A percentile compares a stretch with the other conserved stretches of the same genome.
phyloP scores from a whole-genome alignment of 1,140 invertebrate genomes.

The Rhagoletis zephyria region DNA sequence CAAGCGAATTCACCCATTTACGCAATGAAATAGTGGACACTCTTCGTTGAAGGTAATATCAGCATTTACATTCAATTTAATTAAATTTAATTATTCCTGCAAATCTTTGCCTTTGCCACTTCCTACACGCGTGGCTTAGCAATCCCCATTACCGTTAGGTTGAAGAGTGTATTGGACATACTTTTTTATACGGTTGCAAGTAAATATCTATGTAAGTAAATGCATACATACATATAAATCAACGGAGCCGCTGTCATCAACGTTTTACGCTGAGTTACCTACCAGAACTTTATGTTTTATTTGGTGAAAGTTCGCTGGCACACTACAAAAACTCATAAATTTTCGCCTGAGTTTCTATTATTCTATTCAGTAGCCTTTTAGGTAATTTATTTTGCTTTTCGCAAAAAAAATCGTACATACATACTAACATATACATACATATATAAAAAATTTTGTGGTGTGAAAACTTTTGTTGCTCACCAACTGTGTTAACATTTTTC shows the following conservation, averaged over 20 bases:
- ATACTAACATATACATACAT: neutral
- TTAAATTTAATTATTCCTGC: conserved; percentile 20
- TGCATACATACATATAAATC: neutral
- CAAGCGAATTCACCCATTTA: conserved; percentile 27
- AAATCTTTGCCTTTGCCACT: neutral
- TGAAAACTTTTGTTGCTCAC: neutral
- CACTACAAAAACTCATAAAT: conserved; percentile 22
- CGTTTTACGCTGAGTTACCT: neutral
- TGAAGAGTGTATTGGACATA: neutral
- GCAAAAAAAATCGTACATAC: neutral
- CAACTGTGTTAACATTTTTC: conserved; percentile 7
- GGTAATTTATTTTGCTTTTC: conserved; percentile 13
- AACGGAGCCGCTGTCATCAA: conserved; percentile 30
- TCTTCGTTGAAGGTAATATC: neutral
- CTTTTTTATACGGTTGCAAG: neutral
- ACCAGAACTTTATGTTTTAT: neutral
- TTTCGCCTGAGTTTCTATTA: conserved; percentile 30
- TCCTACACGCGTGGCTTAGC: neutral
- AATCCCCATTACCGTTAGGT: conserved; percentile 13
- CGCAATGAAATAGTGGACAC: neutral
- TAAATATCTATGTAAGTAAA: neutral
- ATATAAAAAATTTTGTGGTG: neutral
- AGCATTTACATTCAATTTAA: conserved; percentile 39
- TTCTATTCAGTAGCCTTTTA: conserved; percentile 13
- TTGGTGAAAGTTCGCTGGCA: neutral